Conservation (phyloP, 2,113 vertebrate genomes). For the Myrmophylax atrothorax region DNA sequence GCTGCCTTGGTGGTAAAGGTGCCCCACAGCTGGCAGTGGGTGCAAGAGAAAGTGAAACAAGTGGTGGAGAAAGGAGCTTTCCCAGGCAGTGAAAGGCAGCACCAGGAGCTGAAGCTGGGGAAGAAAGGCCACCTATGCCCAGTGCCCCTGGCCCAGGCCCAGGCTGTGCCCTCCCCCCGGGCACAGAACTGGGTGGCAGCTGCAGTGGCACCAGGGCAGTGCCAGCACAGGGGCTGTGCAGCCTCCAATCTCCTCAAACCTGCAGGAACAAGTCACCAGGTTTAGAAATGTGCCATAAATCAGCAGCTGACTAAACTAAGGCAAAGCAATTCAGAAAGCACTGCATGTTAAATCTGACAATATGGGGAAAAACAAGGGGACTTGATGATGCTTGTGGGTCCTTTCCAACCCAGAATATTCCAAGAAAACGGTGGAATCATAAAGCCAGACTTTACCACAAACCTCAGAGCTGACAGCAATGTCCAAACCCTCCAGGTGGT, state of each 20-base stretch:
- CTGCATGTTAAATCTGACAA: not conserved
- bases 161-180: not conserved
- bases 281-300: not conserved
- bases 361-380: not conserved
- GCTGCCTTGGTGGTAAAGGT: slow-evolving; percentile 55
- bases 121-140: not conserved
- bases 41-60: not conserved
- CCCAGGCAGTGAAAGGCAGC: not conserved
- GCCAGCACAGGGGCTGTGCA: not conserved
- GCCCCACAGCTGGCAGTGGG: slow-evolving; percentile 37
- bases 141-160: not conserved
- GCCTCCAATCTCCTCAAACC: not conserved
- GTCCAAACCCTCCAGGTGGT: not conserved
- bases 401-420: not conserved
- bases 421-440: not conserved
- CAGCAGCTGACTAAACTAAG: not conserved
- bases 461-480: not conserved
- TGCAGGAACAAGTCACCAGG: not conserved
- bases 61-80: not conserved
- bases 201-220: not conserved
- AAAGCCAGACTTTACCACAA: not conserved
- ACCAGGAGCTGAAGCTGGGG: not conserved
- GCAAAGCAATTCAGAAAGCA: not conserved
- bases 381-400: not conserved
- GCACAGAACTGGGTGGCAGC: not conserved